Conservation (phyloP, 2,888 invertebrate genomes). For the Acleris cristana region DNA sequence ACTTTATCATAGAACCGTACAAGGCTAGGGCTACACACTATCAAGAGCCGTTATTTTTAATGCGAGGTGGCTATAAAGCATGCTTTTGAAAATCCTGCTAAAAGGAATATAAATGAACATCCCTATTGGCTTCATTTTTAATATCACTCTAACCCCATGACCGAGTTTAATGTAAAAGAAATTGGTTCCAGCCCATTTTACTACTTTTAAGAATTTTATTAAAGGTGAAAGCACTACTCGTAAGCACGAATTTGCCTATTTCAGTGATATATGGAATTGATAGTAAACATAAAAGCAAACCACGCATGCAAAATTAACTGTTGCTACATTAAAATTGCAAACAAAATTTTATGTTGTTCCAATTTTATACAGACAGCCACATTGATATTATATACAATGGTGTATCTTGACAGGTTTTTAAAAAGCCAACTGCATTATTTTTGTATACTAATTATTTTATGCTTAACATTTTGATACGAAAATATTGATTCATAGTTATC, state of each 20-base stretch:
- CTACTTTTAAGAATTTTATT: not conserved
- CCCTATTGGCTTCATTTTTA: not conserved
- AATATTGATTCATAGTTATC: slow-evolving; percentile 31
- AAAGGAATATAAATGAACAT: not conserved
- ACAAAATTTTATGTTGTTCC: not conserved
- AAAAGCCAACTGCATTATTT: not conserved
- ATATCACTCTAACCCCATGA: not conserved
- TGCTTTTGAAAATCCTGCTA: too few relatives aligned
- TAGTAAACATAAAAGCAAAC: too few relatives aligned
- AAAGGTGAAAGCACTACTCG: not conserved
- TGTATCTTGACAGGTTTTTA: too few relatives aligned
- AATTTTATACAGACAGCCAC: not conserved
- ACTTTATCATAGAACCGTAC: too few relatives aligned
- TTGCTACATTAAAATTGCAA: too few relatives aligned
- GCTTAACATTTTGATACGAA: slow-evolving; percentile 22
- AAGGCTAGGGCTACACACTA: too few relatives aligned
- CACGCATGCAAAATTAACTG: not conserved
- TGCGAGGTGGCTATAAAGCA: too few relatives aligned
- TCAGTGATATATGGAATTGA: too few relatives aligned
- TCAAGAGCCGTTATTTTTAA: too few relatives aligned
- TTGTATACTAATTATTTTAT: not conserved
- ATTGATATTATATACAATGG: slow-evolving; percentile 6
- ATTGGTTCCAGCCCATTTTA: slow-evolving; percentile 28
- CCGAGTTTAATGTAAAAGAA: not conserved
- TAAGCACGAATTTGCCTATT: too few relatives aligned